Conservation (phyloP, 2,113 vertebrate genomes). For the Herpailurus yagouaroundi region DNA sequence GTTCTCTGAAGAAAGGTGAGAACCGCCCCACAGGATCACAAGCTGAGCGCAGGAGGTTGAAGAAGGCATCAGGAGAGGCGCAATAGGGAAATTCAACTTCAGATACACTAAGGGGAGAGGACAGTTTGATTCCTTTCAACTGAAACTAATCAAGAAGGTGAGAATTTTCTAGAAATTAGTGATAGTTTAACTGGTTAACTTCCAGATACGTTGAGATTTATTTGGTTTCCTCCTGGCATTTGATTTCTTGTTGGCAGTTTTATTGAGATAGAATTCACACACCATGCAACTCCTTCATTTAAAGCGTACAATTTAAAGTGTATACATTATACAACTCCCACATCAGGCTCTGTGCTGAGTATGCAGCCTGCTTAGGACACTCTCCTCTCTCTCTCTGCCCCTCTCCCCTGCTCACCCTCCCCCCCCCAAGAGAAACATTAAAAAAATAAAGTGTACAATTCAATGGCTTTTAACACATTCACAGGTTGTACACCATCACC, state of each 20-base stretch:
- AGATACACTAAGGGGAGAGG: neutral
- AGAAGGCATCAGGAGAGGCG: neutral
- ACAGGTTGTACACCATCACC: neutral
- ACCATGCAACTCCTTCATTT: neutral
- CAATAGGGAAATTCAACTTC: neutral
- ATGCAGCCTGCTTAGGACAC: no score
- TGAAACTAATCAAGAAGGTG: neutral
- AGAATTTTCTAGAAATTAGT: neutral
- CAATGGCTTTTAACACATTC: neutral
- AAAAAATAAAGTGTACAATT: neutral
- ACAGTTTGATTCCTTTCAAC: neutral
- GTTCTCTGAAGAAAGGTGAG: neutral
- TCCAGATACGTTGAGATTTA: neutral
- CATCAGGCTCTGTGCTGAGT: no score
- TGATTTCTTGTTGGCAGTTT: neutral
- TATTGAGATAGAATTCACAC: neutral
- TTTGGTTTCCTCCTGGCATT: neutral
- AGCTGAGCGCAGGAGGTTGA: no score
- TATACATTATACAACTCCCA: neutral
- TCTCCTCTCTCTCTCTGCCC: no score
- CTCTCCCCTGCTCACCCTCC: no score
- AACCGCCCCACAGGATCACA: neutral
- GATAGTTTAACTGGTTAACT: neutral
- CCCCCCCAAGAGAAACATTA: no score
- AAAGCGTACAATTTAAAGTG: neutral